A percentile compares a stretch with the other conserved stretches of the same genome.
These are phyloP conservation scores for Ctenochaetus hawaiiensis DNA, from an alignment of 2,797 vertebrate species.

Conservation along the genomic window DNA sequence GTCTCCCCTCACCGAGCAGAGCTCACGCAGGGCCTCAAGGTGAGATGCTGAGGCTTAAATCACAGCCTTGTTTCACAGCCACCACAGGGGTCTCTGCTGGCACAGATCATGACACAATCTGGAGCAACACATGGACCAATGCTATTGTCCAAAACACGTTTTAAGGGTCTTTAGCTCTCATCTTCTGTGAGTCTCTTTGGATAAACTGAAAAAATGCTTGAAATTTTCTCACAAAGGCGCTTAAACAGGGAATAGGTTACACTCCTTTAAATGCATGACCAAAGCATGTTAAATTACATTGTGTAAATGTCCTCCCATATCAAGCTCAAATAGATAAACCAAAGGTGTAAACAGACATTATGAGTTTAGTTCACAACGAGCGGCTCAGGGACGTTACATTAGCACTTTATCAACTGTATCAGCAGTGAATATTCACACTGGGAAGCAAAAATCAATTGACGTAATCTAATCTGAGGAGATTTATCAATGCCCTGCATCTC, in stretches of 20 bases:
- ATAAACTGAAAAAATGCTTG: conserved; percentile 9
- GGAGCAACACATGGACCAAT: neutral
- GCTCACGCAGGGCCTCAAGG: conserved; percentile 13
- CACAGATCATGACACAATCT: neutral
- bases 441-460: conserved; percentile 40
- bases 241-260: conserved; percentile 2
- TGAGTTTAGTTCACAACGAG: conserved; percentile 5
- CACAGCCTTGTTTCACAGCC: conserved; percentile 37
- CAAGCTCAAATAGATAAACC: neutral
- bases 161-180: neutral
- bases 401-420: conserved; percentile 34
- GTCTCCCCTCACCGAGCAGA: conserved; percentile 3
- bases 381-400: neutral
- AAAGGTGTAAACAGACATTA: neutral
- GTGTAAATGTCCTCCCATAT: conserved; percentile 10
- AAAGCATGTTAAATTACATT: conserved; percentile 5
- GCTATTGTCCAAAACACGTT: neutral
- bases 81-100: conserved; percentile 1
- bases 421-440: conserved; percentile 43
- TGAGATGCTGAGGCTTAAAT: conserved; percentile 46
- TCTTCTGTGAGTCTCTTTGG: neutral
- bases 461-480: conserved; percentile 44
- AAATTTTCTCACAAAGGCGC: conserved; percentile 14
- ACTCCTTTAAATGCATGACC: neutral
- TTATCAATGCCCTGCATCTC: conserved; percentile 41